Conservation (phyloP, 2,113 vertebrate genomes). For the Syrrhaptes paradoxus region DNA sequence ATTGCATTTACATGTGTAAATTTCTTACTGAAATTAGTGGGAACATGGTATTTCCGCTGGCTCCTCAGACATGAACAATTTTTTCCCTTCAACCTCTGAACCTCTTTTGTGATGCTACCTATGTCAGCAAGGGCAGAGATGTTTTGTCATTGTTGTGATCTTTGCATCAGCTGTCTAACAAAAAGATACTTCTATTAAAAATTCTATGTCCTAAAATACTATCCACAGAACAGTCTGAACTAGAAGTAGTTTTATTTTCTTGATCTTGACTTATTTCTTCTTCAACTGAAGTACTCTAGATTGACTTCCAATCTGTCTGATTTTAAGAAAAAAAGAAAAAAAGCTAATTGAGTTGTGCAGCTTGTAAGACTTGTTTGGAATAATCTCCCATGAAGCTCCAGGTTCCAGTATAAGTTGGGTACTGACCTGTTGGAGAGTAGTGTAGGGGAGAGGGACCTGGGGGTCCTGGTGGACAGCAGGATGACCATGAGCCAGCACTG, state of each 20-base stretch:
- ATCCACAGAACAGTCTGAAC: not conserved
- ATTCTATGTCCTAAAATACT: not conserved
- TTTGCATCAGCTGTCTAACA: not conserved
- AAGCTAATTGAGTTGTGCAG: not conserved
- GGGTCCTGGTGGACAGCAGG: no score
- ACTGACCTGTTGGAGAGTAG: no score
- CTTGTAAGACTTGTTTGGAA: not conserved
- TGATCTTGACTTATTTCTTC: not conserved
- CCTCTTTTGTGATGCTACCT: not conserved
- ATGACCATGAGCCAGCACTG: no score
- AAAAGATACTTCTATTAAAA: not conserved
- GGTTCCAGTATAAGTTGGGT: no score
- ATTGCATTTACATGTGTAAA: not conserved
- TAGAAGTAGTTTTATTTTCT: not conserved
- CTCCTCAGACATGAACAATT: not conserved
- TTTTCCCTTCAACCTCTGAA: not conserved
- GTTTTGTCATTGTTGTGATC: not conserved
- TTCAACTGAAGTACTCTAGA: not conserved
- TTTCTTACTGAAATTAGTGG: not conserved
- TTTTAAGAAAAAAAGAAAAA: not conserved
- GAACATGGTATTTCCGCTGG: not conserved
- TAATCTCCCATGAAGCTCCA: not conserved
- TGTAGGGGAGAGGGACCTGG: no score
- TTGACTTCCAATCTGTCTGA: not conserved
- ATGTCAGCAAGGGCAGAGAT: not conserved